phyloP scores from a whole-genome alignment of 2,888 invertebrate species.

The Eupithecia vulgata region DNA sequence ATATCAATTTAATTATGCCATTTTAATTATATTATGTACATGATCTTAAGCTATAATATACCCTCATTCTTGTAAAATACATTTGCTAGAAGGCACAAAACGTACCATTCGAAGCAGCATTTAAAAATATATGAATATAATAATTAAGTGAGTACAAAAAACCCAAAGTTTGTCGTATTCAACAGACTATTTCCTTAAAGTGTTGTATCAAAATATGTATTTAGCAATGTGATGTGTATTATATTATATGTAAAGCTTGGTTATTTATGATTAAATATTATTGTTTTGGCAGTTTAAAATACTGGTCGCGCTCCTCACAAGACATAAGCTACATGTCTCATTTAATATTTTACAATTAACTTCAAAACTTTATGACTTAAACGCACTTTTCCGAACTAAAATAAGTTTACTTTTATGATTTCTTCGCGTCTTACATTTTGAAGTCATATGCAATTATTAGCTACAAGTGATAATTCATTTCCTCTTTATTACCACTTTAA shows the following conservation, averaged over 20 bases:
- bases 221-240: slow-evolving; percentile 48
- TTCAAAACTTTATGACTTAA: neutral
- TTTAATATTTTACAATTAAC: neutral
- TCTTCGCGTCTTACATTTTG: neutral
- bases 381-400: neutral
- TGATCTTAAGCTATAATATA: slow-evolving; percentile 63
- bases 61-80: slow-evolving; percentile 67
- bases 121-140: slow-evolving; percentile 4
- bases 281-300: slow-evolving; percentile 77
- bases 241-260: slow-evolving; percentile 61
- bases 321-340: slow-evolving; percentile 65
- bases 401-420: neutral
- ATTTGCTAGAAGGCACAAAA: slow-evolving; percentile 74
- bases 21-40: slow-evolving; percentile 64
- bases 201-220: slow-evolving; percentile 54
- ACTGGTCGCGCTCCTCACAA: slow-evolving; percentile 77
- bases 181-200: slow-evolving; percentile 34
- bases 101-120: slow-evolving; percentile 72
- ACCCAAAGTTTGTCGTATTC: slow-evolving; percentile 3
- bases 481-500: neutral
- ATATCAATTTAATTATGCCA: neutral
- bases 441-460: neutral
- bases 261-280: slow-evolving; percentile 61
- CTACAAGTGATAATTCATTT: neutral
- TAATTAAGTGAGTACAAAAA: neutral